Conservation (phyloP, 1,140 invertebrate genomes). For the Bombus terrestris region DNA sequence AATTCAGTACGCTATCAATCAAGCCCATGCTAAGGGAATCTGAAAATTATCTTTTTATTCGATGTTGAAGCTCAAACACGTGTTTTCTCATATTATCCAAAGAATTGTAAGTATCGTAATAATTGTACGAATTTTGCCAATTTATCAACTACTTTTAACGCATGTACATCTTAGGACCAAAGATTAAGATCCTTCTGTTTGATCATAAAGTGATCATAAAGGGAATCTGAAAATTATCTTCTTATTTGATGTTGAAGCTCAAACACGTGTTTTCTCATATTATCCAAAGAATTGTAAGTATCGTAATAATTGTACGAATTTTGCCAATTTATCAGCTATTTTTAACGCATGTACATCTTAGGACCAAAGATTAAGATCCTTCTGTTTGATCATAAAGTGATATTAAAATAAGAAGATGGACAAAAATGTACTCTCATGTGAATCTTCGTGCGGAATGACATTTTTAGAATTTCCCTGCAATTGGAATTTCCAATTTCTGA, state of each 20-base stretch:
- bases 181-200: neutral
- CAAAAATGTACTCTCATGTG: neutral
- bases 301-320: too few relatives aligned
- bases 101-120: neutral
- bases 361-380: neutral
- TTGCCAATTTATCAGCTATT: neutral
- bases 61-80: neutral
- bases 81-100: neutral
- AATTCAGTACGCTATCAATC: neutral
- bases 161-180: too few relatives aligned
- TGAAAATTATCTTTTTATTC: neutral
- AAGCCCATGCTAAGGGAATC: neutral
- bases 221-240: neutral
- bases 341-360: too few relatives aligned
- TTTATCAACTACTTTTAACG: neutral
- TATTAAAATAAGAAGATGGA: neutral
- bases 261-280: neutral
- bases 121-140: too few relatives aligned
- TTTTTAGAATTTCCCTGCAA: neutral
- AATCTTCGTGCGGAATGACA: neutral
- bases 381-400: neutral
- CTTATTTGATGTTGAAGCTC: neutral
- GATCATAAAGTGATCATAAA: neutral
- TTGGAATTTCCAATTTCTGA: neutral
- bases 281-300: neutral